Conservation (phyloP, 2,888 invertebrate genomes). For the Pseudococcus longispinus region DNA sequence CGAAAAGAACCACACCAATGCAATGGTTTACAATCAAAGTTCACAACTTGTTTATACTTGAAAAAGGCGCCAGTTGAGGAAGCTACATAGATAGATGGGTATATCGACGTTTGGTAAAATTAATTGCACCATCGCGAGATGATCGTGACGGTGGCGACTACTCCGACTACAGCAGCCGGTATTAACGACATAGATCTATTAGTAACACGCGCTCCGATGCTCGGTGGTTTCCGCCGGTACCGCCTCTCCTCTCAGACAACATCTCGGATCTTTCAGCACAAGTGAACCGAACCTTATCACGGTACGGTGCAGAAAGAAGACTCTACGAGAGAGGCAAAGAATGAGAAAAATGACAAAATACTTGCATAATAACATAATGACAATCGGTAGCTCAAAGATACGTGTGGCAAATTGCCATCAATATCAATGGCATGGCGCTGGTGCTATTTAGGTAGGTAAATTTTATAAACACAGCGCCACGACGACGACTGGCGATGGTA, state of each 20-base stretch:
- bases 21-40: no score
- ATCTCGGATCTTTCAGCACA: not conserved
- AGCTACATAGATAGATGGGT: not conserved
- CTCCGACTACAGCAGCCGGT: not conserved
- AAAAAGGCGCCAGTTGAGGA: not conserved
- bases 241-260: not conserved
- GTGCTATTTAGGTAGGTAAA: not conserved
- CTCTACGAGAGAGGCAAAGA: not conserved
- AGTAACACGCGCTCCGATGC: not conserved
- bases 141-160: not conserved
- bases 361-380: not conserved
- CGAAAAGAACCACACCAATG: no score
- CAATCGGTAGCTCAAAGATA: constrained; percentile 20
- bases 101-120: not conserved
- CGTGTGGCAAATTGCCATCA: constrained; percentile 42
- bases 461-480: not conserved
- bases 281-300: not conserved
- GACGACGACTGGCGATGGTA: not conserved
- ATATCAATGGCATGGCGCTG: not conserved
- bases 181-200: not conserved
- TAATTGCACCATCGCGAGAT: not conserved
- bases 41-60: no score
- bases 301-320: not conserved
- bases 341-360: not conserved
- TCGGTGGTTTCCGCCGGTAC: not conserved